Base-by-base conservation (phyloP, 2,113 vertebrate genomes). In the Garra rufa region DNA sequence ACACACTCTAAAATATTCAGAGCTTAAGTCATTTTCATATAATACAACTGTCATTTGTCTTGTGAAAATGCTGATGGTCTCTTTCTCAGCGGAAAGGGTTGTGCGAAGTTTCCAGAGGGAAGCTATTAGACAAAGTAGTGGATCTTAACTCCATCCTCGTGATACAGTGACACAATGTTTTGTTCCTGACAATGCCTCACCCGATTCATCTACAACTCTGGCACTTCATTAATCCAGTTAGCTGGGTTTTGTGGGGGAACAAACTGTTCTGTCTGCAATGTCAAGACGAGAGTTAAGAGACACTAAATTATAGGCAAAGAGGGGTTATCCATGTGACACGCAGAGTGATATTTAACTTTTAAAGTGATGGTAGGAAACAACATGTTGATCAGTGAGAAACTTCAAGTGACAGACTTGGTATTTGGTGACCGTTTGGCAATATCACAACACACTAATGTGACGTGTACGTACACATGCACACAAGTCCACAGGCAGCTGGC, bases 51-150 rank as follows among this genome's bases (percentile, higher is more conserved):
- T 74, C 46, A 83, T 83, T 83, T 81, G 52, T 88, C 69, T 74
- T 4, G 26, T 61, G 26, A 87, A 83, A 74, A 75, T 78, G 59
- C 81, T 83, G 87, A 88, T 78, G 73, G 63, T 30, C 74, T 67
- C 21, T 57, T 81, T 73, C 61, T 76, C 38, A 83, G 81, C n/a
- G 41, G 73, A 74, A 65, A 74, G 26, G 41, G 24, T 50, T 38
- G 9, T 19, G 9, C 3, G 2, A 21, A 38, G 75, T 57, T 77
- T 57, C 28, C 55, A 17, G 26, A 24, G 21, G 19, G 19, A 19
- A n/a, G 61, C 46, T 81, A 69, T 69, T 50, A 81, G n/a, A 52
- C 63, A 24, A 28, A 69, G 28, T 19, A 9, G 17, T 24, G 59
- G 28, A 38, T 81, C 63, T 81, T 69, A 81, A 81, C 34, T 63